Conservation (phyloP, 1,140 invertebrate genomes). For the Solenopsis invicta region DNA sequence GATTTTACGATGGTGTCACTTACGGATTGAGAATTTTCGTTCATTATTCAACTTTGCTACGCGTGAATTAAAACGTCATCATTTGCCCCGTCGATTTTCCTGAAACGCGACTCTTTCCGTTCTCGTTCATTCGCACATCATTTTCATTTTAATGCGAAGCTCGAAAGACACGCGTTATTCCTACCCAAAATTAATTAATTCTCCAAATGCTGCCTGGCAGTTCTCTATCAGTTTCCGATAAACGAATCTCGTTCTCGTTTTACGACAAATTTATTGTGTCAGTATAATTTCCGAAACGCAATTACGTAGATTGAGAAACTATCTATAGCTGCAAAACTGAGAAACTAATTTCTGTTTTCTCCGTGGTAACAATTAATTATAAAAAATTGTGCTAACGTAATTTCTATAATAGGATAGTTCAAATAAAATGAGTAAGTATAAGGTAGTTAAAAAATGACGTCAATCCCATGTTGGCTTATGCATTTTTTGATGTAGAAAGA, state of each 20-base stretch:
- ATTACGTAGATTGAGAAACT: slow-evolving; percentile 3
- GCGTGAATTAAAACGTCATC: not conserved
- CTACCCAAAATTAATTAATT: slow-evolving; percentile 13
- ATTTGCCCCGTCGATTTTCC: not conserved
- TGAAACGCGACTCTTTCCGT: not conserved
- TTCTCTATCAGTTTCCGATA: slow-evolving; percentile 1
- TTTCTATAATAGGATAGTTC: not conserved
- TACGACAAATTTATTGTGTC: slow-evolving; percentile 1
- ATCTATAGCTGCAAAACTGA: not conserved
- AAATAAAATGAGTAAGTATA: not conserved
- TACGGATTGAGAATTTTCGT: not conserved
- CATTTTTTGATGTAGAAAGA: not conserved
- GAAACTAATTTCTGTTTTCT: slow-evolving; percentile 5
- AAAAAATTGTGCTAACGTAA: not conserved
- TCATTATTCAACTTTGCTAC: not conserved
- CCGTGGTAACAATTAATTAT: not conserved
- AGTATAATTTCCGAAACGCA: slow-evolving; percentile 1
- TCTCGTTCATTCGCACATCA: not conserved
- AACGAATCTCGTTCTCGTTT: not conserved
- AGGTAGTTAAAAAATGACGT: not conserved
- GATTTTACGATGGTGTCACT: slow-evolving; percentile 20
- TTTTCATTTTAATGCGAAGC: not conserved
- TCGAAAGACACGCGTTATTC: not conserved
- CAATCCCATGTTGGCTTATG: not conserved
- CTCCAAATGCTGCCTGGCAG: not conserved